phyloP scores from a whole-genome alignment of 2,113 vertebrate genomes.

The Pycnonotus jocosus region DNA sequence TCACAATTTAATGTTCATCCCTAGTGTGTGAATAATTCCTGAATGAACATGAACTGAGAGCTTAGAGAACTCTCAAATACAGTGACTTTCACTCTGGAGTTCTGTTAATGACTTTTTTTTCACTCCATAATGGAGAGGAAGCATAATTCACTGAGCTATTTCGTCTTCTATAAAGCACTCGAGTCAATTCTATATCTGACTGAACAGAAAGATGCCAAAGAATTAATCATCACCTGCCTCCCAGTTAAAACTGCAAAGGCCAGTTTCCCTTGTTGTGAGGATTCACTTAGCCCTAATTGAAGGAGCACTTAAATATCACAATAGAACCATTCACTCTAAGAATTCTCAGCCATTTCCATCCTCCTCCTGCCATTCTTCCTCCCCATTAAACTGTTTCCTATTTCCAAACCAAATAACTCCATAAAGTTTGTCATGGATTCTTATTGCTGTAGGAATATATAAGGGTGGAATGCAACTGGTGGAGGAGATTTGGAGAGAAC shows the following conservation, averaged over 20 bases:
- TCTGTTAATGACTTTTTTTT: slow-evolving; percentile 19
- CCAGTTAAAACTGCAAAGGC: slow-evolving; percentile 36
- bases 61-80: slow-evolving; percentile 6
- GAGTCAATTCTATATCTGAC: neutral
- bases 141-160: neutral
- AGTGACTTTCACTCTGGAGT: neutral
- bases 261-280: slow-evolving; percentile 16
- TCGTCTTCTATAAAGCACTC: neutral
- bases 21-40: slow-evolving; percentile 8
- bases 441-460: neutral
- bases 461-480: neutral
- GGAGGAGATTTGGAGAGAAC: neutral
- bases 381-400: slow-evolving; percentile 5
- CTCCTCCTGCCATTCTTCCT: neutral
- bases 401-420: neutral
- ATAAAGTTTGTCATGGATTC: neutral
- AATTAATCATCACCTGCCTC: slow-evolving; percentile 56
- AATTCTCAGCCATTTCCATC: neutral
- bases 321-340: neutral
- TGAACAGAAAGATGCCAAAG: slow-evolving; percentile 29
- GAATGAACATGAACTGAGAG: neutral
- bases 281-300: slow-evolving; percentile 46
- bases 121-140: slow-evolving; percentile 1
- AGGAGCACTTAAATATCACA: slow-evolving; percentile 38
- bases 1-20: slow-evolving; percentile 27